Evolutionary conservation across 2,888 invertebrate species (phyloP).

Genomic region (Xanthorhoe designata): DNA sequence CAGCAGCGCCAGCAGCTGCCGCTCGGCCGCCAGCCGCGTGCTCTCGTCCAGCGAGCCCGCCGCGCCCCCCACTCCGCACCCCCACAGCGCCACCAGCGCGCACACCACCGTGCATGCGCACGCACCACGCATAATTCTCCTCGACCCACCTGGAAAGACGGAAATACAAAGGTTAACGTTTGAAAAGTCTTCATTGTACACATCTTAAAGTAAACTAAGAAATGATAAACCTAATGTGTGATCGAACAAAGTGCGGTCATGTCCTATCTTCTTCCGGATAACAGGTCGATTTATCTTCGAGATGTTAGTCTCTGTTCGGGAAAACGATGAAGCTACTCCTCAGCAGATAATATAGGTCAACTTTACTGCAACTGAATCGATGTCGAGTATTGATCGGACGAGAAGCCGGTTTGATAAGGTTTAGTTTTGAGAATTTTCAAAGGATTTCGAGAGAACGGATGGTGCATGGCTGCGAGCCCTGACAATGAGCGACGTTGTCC

Average conservation of each 20-base stretch:
- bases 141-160: conserved; percentile 78
- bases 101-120: conserved; percentile 84
- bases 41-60: conserved; percentile 69
- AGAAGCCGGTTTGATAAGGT: conserved; percentile 4
- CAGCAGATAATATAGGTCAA: neutral
- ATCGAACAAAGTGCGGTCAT: too few species aligned
- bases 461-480: conserved; percentile 36
- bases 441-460: conserved; percentile 44
- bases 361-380: neutral
- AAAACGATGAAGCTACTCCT: neutral
- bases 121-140: conserved; percentile 85
- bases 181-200: too few species aligned
- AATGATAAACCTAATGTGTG: neutral
- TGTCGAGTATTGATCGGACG: neutral
- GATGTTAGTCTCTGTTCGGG: neutral
- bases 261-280: too few species aligned
- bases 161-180: conserved; percentile 36
- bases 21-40: conserved; percentile 77
- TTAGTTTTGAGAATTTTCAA: conserved; percentile 45
- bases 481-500: conserved; percentile 72
- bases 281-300: neutral
- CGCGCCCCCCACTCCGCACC: conserved; percentile 59
- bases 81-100: conserved; percentile 81
- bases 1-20: conserved; percentile 77
- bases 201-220: too few species aligned